Conservation (phyloP, 2,113 vertebrate genomes). For the Pelusios castaneus region DNA sequence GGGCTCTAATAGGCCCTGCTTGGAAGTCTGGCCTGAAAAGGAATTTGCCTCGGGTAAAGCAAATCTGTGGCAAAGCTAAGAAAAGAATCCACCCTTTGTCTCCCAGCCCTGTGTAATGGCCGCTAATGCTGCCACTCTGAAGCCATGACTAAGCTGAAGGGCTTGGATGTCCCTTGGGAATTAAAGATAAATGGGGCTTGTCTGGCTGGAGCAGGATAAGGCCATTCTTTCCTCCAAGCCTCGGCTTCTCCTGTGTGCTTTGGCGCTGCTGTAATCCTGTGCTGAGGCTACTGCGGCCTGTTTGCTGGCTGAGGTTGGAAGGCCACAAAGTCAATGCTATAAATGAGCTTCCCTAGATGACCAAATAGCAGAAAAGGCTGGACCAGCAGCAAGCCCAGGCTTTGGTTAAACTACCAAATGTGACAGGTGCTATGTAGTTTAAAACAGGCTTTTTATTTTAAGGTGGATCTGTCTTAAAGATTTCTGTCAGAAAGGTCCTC, state of each 20-base stretch:
- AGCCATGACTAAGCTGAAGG: rapidly evolving
- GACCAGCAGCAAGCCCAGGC: not conserved
- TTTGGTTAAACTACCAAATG: not conserved
- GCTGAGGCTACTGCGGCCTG: not conserved
- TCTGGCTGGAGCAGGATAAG: not conserved
- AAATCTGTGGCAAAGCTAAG: too few relatives aligned
- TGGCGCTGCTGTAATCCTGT: not conserved
- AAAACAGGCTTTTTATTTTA: not conserved
- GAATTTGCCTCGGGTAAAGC: rapidly evolving
- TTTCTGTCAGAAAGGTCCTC: not conserved
- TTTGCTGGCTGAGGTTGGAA: not conserved
- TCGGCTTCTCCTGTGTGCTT: not conserved
- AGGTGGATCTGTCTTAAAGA: not conserved
- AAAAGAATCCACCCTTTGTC: not conserved
- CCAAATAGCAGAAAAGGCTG: not conserved
- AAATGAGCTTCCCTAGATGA: not conserved
- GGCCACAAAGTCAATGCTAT: rapidly evolving
- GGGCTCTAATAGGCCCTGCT: not conserved
- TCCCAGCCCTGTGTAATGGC: not conserved
- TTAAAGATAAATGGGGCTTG: not conserved
- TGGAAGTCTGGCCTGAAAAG: not conserved
- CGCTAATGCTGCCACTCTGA: not conserved
- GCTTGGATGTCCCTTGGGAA: not conserved
- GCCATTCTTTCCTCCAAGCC: not conserved
- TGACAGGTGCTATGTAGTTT: slow-evolving; percentile 1